Base-by-base conservation (phyloP, 1,140 invertebrate species). In the Formica exsecta region DNA sequence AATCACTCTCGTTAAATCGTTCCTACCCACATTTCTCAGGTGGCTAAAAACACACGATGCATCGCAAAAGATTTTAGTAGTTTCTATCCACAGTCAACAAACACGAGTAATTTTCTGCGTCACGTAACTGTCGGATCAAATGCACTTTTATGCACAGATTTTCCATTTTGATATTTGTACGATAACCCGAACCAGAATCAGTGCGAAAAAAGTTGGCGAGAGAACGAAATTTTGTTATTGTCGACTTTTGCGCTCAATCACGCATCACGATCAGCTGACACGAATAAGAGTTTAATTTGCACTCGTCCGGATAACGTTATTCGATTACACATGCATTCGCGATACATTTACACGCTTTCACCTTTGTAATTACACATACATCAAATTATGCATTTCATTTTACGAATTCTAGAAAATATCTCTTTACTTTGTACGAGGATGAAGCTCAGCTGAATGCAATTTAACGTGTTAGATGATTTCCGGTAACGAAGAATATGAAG, bases 41-140 rank as follows among this genome's bases (percentile, higher is more conserved):
- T 5, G 29, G 32, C 29, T 25, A 54, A 54, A 57, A 80, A 54
- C 13, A 68, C 32, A 48, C 64, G 29, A 80, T 16, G 54, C 76
- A 80, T 79, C 51, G n/a, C 41, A 32, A 76, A 44, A 64, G 57
- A 25, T 77, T 61, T 62, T 48, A 65, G 9, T 11, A 44, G 16
- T 44, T 80, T 68, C 32, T n/a, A 44, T 54, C 65, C 65, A 70
- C 57, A 54, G 29, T 68, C 64, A 57, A 19, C 25, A 32, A 54
- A 11, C 22, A 19, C 7, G n/a, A 5, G 29, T 36, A 44, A 70
- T 57, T 54, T 68, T 59, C 11, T 9, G 61, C 25, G 11, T 9
- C 19, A 61, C 66, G 51, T 29, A 22, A 73, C 6, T 54, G 66
- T 71, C 36, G 51, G 3, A 22, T 61, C 54, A 66, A 73, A 71